Evolutionary conservation across 2,113 vertebrate genomes (phyloP).

Genomic region (Phocoena phocoena): DNA sequence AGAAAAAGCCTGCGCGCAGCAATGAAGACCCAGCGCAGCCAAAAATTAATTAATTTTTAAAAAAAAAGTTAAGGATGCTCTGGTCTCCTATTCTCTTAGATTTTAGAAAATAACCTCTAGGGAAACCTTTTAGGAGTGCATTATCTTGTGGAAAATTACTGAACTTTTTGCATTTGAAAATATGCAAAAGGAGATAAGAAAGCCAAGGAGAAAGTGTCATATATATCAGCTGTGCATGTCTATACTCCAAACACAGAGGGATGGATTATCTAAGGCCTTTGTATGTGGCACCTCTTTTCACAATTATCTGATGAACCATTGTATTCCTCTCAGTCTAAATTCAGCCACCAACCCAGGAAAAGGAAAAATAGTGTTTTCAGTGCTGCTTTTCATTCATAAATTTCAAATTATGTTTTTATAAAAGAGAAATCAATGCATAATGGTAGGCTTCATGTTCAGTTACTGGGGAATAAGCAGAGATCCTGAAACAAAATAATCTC

Average conservation of each 20-base stretch:
- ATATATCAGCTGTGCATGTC: background rate
- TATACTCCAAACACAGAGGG: background rate
- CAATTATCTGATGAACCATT: constrained; percentile 34
- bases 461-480: background rate
- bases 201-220: background rate
- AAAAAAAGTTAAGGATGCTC: background rate
- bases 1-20: no score
- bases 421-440: constrained; percentile 43
- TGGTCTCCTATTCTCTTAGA: background rate
- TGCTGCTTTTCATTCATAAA: constrained; percentile 19
- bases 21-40: no score
- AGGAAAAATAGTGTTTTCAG: background rate
- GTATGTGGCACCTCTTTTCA: background rate
- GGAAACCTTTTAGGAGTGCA: background rate
- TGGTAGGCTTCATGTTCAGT: background rate
- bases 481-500: constrained; percentile 23
- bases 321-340: constrained; percentile 56
- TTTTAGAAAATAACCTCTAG: background rate
- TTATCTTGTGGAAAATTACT: constrained; percentile 52
- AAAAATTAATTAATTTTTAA: no score
- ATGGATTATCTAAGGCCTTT: constrained; percentile 16
- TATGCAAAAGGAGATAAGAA: constrained; percentile 18
- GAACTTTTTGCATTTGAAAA: constrained; percentile 24
- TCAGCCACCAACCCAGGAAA: background rate
- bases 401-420: constrained; percentile 45